Evolutionary conservation across 2,888 invertebrate genomes (phyloP), one percentile per base, ranked within the genome.

Genomic region (Microplitis manilae): DNA sequence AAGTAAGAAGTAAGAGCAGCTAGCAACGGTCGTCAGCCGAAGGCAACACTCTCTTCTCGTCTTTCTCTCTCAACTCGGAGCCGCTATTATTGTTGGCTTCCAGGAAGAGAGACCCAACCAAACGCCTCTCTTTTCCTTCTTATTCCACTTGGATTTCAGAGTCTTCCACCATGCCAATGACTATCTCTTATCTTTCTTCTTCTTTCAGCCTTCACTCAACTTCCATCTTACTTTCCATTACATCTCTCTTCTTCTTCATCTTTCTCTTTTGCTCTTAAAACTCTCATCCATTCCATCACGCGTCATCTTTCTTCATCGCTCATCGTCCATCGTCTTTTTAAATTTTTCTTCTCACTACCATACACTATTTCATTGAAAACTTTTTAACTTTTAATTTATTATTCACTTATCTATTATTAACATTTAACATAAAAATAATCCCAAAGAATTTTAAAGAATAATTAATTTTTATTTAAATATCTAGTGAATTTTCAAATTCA

Each of bases 11-110:
- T 83, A 83, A 83, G 83, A 85, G 84, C 84, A 83, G 83, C 50
- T 50, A 50, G 50, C 85, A 83, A 80, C 83, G 83, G 81, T 81
- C 82, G 81, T 80, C 83, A 81, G 82, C 82, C 81, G 81, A 82
- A 81, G 81, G 80, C 82, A 79, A 81, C 80, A 77, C 78, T 76
- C 76, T 38, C 73, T 79, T 77, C 73, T 69, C 2, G 2, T 30
- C 64, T 81, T 81, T 79, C 78, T 79, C 76, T 80, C 77, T 77
- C 50, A 6, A 50, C 13, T 50, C 61, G 75, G 79, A 79, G 83
- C 84, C 84, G 85, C 85, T 86, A 85, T 85, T 86, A 86, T 85
- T 86, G 85, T 85, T 84, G 84, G 82, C 83, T 86, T 86, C 86
- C 86, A 86, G 86, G 86, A 86, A 86, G 86, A 84, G 83, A 83